Evolutionary conservation across 2,888 invertebrate species (phyloP), one percentile per base, ranked within the genome.

Genomic region (Apamea sordens): DNA sequence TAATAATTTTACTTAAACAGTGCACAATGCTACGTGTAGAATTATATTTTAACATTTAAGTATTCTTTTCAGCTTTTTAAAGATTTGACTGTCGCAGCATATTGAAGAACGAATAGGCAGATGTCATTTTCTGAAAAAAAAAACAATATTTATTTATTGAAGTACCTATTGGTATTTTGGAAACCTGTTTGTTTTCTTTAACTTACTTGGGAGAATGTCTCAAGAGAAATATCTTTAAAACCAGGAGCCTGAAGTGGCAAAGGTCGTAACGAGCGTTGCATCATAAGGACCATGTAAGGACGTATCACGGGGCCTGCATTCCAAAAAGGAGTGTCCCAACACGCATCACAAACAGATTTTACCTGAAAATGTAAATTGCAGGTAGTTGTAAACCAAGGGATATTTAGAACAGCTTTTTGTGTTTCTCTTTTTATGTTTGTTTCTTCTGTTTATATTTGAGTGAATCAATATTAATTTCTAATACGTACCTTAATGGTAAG

Each of bases 191-290:
- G 11, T 80, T 13, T 32, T 28, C 5, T n/a, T 47, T 47, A 21
- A 69, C 93, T 93, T 90, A 96, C 95, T 72, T 91, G 92, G 13
- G 95, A 92, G 90, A 94, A 96, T 2, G 96, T 95, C 88, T 95
- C 89, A 53, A 96, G 79, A 8, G 95, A 94, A n/a, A 95, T 89
- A 47, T 94, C 92, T 79, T 93, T 88, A 82, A 95, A 95, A 3
- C 95, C 95, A 21, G 94, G 89, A 0, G 93, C 91, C 65, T 89
- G 90, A 0, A 95, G 88, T 0, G 94, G 94, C 41, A 95, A 84
- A 0, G 93, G 93, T 72, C 93, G 89, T 36, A 92, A 71, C 5
- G 95, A 93, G 65, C 93, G 91, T 80, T 94, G 95, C 92, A 95
- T 96, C 59, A 96, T 93, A 50, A 96, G 90, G 7, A 96, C 90